Conservation (phyloP, 92 coral and sea anemone species). For the Palythoa grandiflora region DNA sequence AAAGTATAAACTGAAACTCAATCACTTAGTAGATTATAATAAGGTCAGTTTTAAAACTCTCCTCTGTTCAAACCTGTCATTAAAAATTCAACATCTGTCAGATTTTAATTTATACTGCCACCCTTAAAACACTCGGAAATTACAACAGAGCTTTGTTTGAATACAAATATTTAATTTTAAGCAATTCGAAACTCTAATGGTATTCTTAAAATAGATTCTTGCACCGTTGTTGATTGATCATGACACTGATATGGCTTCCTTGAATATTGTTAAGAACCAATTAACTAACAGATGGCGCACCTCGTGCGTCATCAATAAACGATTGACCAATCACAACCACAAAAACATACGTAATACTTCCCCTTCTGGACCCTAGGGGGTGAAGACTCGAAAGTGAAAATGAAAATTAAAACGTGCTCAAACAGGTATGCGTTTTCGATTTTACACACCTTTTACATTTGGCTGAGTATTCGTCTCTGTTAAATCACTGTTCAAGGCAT, state of each 20-base stretch:
- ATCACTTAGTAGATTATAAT: background rate
- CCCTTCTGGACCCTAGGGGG: conserved; percentile 36
- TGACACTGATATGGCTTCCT: background rate
- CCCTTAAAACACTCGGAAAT: background rate
- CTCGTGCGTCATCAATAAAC: conserved; percentile 9
- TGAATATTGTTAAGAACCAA: background rate
- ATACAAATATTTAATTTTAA: background rate
- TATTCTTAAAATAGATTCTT: background rate
- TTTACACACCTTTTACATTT: background rate
- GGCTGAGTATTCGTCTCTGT: background rate
- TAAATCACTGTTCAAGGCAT: background rate
- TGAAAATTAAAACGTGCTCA: conserved; percentile 48
- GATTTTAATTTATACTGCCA: background rate
- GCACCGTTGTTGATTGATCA: background rate
- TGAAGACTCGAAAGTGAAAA: conserved; percentile 37
- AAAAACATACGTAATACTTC: conserved; percentile 13
- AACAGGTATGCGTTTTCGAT: conserved; percentile 24
- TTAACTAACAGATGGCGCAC: background rate
- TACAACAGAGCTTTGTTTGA: background rate
- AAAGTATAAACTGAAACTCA: background rate
- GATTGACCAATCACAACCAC: conserved; percentile 17
- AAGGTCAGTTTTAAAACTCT: background rate
- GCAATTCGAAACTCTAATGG: conserved; percentile 2
- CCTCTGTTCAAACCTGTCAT: background rate
- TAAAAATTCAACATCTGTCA: conserved; percentile 11